Evolutionary conservation across 2,888 invertebrate genomes (phyloP).

Genomic region (Eristalis arbustorum): DNA sequence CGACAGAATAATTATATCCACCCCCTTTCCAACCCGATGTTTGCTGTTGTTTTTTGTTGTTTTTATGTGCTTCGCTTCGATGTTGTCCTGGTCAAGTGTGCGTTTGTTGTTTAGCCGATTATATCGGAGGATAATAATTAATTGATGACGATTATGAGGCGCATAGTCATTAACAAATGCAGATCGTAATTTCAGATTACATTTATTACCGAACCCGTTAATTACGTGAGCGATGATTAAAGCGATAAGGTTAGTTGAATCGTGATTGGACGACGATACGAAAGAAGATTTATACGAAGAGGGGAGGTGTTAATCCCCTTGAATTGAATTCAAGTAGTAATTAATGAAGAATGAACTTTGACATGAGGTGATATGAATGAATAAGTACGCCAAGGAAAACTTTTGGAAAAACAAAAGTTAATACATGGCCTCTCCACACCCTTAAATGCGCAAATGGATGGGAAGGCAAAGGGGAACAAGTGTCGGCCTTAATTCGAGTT

Average conservation of each 20-base stretch:
- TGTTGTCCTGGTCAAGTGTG: constrained; percentile 6
- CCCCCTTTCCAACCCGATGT: neutral
- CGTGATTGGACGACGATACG: neutral
- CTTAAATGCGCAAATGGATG: too few species aligned
- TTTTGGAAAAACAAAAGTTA: too few species aligned
- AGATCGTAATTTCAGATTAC: constrained; percentile 33
- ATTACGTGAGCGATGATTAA: constrained; percentile 12
- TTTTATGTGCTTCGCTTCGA: neutral
- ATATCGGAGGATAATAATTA: constrained; percentile 31
- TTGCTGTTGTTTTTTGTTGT: neutral
- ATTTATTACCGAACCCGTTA: constrained; percentile 6
- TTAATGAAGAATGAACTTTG: neutral
- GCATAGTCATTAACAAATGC: constrained; percentile 26
- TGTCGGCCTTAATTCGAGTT: too few species aligned
- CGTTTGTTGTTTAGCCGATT: constrained; percentile 9
- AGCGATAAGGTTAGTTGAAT: constrained; percentile 7
- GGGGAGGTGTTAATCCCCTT: neutral
- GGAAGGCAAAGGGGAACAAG: too few species aligned
- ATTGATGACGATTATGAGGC: constrained; percentile 20
- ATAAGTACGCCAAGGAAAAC: too few species aligned
- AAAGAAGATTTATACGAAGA: neutral
- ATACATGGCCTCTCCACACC: too few species aligned
- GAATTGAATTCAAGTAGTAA: neutral
- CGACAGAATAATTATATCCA: neutral
- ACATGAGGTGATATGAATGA: neutral